Conservation (phyloP, 2,797 vertebrate species). For the Brotula barbata region DNA sequence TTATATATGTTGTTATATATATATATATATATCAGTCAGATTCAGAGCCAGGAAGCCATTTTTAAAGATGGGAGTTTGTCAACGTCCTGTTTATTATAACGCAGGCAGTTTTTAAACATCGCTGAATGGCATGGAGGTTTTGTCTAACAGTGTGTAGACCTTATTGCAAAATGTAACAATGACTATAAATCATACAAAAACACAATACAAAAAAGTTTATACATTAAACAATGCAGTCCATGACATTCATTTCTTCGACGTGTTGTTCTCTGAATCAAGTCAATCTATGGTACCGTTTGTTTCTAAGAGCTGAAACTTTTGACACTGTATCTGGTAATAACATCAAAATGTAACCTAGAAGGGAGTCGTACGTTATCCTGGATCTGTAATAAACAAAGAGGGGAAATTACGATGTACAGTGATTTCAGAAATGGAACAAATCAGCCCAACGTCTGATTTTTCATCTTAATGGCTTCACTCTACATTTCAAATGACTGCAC, state of each 20-base stretch:
- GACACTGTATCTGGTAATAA: conserved; percentile 20
- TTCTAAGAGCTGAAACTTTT: conserved; percentile 30
- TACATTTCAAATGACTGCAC: conserved; percentile 58
- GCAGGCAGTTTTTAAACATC: neutral
- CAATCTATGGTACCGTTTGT: conserved; percentile 13
- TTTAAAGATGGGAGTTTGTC: too few species aligned
- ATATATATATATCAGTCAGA: too few species aligned
- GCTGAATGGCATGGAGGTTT: conserved; percentile 40
- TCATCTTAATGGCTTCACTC: conserved; percentile 36
- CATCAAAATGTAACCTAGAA: conserved; percentile 41
- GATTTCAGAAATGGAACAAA: conserved; percentile 53
- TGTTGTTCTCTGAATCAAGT: conserved; percentile 30
- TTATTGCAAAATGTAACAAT: conserved; percentile 45
- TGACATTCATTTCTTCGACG: conserved; percentile 59
- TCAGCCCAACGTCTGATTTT: conserved; percentile 43
- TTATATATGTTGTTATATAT: too few species aligned
- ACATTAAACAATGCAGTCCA: conserved; percentile 62
- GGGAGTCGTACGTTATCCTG: conserved; percentile 47
- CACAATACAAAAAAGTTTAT: conserved; percentile 59
- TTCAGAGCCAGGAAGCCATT: too few species aligned
- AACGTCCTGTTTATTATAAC: too few species aligned
- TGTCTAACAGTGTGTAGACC: conserved; percentile 39
- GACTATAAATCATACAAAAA: conserved; percentile 46
- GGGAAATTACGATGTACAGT: conserved; percentile 65
- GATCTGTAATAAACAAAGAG: conserved; percentile 61